These are phyloP conservation scores for Catagonus wagneri DNA, from an alignment of 2,113 vertebrate species.

Conservation along the genomic window DNA sequence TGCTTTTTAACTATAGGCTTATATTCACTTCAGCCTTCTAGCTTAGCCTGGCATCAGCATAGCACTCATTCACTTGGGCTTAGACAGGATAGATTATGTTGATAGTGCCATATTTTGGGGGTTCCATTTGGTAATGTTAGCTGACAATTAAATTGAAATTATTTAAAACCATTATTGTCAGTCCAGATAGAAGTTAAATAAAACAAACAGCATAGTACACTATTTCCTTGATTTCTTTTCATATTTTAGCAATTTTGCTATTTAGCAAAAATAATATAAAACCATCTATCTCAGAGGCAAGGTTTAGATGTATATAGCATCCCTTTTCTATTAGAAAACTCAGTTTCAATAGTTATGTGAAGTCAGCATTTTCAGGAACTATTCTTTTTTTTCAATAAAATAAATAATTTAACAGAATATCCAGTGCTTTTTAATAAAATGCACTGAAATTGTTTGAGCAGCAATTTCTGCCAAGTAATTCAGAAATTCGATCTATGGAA, in stretches of 20 bases:
- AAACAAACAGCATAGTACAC: neutral
- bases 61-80: neutral
- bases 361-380: neutral
- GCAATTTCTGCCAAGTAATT: neutral
- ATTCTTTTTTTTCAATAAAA: neutral
- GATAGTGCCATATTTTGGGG: neutral
- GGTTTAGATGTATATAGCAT: neutral
- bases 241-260: neutral
- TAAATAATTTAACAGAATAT: slow-evolving; percentile 43
- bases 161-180: neutral
- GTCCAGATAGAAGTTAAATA: neutral
- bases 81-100: neutral
- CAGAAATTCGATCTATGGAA: neutral
- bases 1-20: neutral
- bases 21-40: neutral
- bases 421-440: slow-evolving; percentile 1
- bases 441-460: neutral
- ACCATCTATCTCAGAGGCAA: neutral
- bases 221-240: neutral
- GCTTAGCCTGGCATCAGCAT: neutral
- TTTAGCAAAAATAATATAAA: slow-evolving; percentile 42
- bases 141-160: neutral
- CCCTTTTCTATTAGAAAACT: slow-evolving; percentile 3
- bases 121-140: neutral
- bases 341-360: neutral